These are phyloP conservation scores for Cheirogaleus medius DNA, from an alignment of 2,113 vertebrate species.

Conservation along the genomic window DNA sequence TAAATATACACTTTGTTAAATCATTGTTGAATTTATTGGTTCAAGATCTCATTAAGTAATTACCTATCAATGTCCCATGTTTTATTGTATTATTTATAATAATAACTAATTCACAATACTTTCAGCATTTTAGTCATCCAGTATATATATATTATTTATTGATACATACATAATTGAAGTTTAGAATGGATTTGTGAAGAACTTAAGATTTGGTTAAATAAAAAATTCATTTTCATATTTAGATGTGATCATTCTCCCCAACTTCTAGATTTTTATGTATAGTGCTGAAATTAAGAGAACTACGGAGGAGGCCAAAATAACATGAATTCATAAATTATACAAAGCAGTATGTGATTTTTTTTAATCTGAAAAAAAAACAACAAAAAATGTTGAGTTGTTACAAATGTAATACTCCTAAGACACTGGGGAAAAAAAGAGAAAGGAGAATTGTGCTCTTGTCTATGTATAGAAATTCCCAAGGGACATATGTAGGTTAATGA, in stretches of 20 bases:
- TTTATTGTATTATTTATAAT: not conserved
- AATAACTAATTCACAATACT: not conserved
- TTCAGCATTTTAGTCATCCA: not conserved
- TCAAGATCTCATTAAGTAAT: not conserved
- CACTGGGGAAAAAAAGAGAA: not conserved
- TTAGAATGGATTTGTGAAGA: not conserved
- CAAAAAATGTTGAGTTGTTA: not conserved
- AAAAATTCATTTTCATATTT: not conserved
- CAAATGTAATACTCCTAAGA: not conserved
- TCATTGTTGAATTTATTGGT: not conserved
- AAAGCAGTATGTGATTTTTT: not conserved
- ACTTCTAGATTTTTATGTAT: not conserved
- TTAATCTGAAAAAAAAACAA: not conserved
- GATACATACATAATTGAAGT: not conserved
- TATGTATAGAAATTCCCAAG: not conserved
- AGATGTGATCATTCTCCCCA: not conserved
- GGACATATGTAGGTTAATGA: not conserved
- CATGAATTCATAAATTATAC: not conserved
- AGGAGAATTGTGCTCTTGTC: not conserved
- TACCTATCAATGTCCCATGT: not conserved
- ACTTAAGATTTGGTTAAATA: not conserved
- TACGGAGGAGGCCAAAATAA: not conserved
- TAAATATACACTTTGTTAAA: not conserved
- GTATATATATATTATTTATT: not conserved
- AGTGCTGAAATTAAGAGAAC: not conserved